Percentiles rank a stretch among this genome's conserved stretches.
These are phyloP conservation scores for Mesembrinibis cayennensis DNA, from an alignment of 2,113 vertebrate genomes.

Conservation along the genomic window DNA sequence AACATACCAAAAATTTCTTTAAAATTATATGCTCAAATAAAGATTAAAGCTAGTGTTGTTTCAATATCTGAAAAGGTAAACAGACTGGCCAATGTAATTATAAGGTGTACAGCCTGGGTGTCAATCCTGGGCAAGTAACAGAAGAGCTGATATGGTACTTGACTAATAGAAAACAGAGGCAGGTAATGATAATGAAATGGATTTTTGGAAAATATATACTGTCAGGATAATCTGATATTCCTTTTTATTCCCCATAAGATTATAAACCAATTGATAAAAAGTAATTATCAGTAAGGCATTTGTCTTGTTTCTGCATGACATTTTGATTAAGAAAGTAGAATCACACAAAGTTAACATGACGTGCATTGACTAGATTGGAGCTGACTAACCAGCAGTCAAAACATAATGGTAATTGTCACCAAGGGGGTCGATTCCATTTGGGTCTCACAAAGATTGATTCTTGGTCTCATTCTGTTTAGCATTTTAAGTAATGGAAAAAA, in stretches of 20 bases:
- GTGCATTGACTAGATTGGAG: background rate
- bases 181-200: background rate
- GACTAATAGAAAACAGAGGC: background rate
- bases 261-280: background rate
- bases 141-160: background rate
- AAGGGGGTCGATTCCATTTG: background rate
- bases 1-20: background rate
- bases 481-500: background rate
- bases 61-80: background rate
- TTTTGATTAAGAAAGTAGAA: background rate
- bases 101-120: background rate
- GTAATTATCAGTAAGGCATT: background rate
- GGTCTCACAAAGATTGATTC: background rate
- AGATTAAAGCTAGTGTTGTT: background rate
- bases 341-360: background rate
- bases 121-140: background rate
- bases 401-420: background rate
- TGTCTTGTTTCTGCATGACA: background rate
- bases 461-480: background rate
- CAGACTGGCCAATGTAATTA: background rate
- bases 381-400: background rate
- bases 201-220: background rate
- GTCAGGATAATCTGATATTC: background rate
- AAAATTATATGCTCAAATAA: background rate
- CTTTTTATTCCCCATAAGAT: background rate